These are phyloP conservation scores for Synanthedon formicaeformis DNA, from an alignment of 2,888 invertebrate species.

Conservation along the genomic window DNA sequence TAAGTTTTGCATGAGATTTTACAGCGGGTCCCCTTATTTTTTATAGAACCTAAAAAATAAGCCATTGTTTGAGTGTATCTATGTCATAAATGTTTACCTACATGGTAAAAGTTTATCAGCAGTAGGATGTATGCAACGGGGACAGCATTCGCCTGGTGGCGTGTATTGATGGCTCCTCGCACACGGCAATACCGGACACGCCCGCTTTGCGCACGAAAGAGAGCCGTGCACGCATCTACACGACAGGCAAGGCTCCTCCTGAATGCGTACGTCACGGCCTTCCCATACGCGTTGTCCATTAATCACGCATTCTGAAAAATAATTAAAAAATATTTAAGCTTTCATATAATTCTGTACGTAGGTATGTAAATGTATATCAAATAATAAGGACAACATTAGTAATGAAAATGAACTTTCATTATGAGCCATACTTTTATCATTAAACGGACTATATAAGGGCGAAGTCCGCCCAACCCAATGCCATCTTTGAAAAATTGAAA, in stretches of 20 bases:
- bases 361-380: neutral
- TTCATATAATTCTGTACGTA: neutral
- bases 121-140: constrained; percentile 56
- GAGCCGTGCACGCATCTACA: constrained; percentile 81
- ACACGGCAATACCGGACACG: constrained; percentile 92
- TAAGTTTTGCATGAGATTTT: too few species aligned
- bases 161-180: constrained; percentile 75
- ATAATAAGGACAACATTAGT: too few species aligned
- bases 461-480: too few species aligned
- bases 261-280: constrained; percentile 82
- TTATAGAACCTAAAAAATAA: neutral
- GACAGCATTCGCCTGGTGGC: constrained; percentile 86
- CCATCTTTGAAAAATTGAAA: too few species aligned
- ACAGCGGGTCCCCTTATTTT: too few species aligned
- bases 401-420: too few species aligned
- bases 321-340: neutral
- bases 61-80: neutral
- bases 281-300: constrained; percentile 86
- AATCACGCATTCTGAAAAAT: constrained; percentile 78
- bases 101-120: constrained; percentile 62
- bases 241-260: constrained; percentile 88
- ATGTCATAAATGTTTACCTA: constrained; percentile 18
- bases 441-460: too few species aligned
- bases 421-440: too few species aligned
- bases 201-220: constrained; percentile 84